Evolutionary conservation across 2,113 vertebrate genomes (phyloP), one percentile per base, ranked within the genome.

Genomic region (Clarias magur): DNA sequence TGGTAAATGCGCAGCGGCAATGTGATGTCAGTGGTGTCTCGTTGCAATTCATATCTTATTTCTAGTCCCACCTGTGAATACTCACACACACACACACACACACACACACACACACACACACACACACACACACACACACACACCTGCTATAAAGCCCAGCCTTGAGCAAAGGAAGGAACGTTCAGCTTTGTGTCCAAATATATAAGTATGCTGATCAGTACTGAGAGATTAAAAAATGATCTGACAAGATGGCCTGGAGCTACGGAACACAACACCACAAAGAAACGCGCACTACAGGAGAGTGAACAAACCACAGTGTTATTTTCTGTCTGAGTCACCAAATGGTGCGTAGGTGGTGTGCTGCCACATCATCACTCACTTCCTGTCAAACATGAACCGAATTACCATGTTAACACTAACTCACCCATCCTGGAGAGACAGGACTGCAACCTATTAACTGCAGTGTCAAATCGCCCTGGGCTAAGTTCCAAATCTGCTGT

Each of bases 341-440:
- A 59, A 11, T 62, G 30, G 38, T 67, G 81, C 62, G 62, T 65
- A 67, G 81, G 81, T 48, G 81, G 81, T 67, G 60, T 27, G 62
- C 34, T 82, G 59, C 62, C 81, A 83, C 62, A 54, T 83, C 81
- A 67, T 82, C 81, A 17, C 81, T 67, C 60, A 67, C 81, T 83
- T 83, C 81, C 81, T 83, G 81, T 83, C 62, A 67, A 83, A 83
- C 81, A 83, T 54, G 23, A 67, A 25, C 42, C 53, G 62, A 7
- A 83, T 67, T 83, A 53, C 62, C 62, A 53, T 54, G 81, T 83
- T 83, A 67, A 83, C 42, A 65, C 23, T 8, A 67, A 67, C 60
- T 82, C 81, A n/a, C 42, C 85, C 91, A 62, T 81, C 79, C 79
- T 81, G 79, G 8, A 25, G 21, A 81, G 57, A 81, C 11, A 62